Percentiles rank a stretch among this genome's conserved stretches.
These are phyloP conservation scores for Brotula barbata DNA, from an alignment of 2,797 vertebrate genomes.

Conservation along the genomic window DNA sequence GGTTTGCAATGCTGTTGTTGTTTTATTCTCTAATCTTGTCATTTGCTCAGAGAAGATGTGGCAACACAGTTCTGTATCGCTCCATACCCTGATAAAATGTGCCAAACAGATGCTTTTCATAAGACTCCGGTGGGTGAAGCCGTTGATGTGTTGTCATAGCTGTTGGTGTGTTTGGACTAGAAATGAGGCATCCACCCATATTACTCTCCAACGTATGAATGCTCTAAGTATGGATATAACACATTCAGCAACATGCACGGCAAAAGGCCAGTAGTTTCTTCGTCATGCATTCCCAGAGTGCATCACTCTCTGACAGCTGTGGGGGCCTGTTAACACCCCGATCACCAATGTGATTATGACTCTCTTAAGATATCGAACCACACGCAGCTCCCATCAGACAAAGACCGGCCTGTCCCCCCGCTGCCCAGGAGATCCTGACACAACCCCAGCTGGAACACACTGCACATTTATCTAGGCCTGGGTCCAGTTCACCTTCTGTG, in stretches of 20 bases:
- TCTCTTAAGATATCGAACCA: constrained; percentile 74
- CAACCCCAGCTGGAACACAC: constrained; percentile 67
- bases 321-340: constrained; percentile 66
- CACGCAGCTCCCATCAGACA: constrained; percentile 71
- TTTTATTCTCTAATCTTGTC: constrained; percentile 43
- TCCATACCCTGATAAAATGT: constrained; percentile 6
- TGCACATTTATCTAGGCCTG: constrained; percentile 67
- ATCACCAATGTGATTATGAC: constrained; percentile 71
- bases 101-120: constrained; percentile 37
- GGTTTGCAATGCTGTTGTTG: constrained; percentile 41
- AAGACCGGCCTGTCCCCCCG: constrained; percentile 65
- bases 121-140: constrained; percentile 32
- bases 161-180: constrained; percentile 53
- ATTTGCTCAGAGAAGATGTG: constrained; percentile 13
- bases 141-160: constrained; percentile 33
- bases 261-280: constrained; percentile 34
- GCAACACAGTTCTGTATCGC: background rate
- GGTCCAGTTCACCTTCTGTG: constrained; percentile 73
- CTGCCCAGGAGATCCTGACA: constrained; percentile 64
- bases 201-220: constrained; percentile 23
- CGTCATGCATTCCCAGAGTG: constrained; percentile 66
- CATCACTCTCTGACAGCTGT: constrained; percentile 69
- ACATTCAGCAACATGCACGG: constrained; percentile 29
- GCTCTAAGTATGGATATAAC: constrained; percentile 46
- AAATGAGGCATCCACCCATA: constrained; percentile 42